A percentile compares a stretch with the other conserved stretches of the same genome.
phyloP scores from a whole-genome alignment of 2,113 vertebrate species.

The Columba livia region DNA sequence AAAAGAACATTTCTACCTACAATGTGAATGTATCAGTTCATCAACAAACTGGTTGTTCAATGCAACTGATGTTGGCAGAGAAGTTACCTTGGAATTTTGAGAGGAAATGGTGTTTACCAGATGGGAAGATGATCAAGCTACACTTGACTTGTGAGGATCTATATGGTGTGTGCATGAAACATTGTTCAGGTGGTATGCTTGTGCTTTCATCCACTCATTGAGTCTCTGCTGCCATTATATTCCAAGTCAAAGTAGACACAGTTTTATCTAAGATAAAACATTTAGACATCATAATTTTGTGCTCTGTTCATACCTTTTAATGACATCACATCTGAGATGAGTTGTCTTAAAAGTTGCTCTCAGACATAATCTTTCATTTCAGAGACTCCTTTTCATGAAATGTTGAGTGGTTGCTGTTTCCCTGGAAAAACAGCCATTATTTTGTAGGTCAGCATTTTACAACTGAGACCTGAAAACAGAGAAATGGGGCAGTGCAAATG shows the following conservation, averaged over 20 bases:
- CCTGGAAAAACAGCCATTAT: conserved; percentile 8
- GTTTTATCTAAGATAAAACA: neutral
- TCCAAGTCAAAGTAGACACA: neutral
- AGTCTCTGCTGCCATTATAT: neutral
- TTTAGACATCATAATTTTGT: conserved; percentile 14
- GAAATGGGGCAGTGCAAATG: neutral
- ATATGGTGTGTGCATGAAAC: neutral
- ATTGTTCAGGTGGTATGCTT: neutral
- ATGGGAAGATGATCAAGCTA: neutral
- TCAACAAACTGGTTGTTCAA: neutral
- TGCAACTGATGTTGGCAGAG: neutral
- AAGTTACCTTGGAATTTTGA: neutral
- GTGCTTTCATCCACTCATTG: neutral
- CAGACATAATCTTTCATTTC: neutral
- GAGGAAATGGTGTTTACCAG: neutral
- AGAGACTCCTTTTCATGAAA: neutral
- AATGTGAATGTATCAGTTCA: neutral
- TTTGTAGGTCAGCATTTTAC: conserved; percentile 7
- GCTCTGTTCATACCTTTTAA: conserved; percentile 6
- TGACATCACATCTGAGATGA: neutral
- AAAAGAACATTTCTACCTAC: neutral
- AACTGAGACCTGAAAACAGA: conserved; percentile 9
- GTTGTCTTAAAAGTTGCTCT: neutral
- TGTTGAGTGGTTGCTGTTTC: neutral
- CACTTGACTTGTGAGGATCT: neutral